Percentiles rank a stretch among this genome's conserved stretches.
These are phyloP conservation scores for Balanococcus diminutus DNA, from an alignment of 2,888 invertebrate genomes.

Conservation along the genomic window DNA sequence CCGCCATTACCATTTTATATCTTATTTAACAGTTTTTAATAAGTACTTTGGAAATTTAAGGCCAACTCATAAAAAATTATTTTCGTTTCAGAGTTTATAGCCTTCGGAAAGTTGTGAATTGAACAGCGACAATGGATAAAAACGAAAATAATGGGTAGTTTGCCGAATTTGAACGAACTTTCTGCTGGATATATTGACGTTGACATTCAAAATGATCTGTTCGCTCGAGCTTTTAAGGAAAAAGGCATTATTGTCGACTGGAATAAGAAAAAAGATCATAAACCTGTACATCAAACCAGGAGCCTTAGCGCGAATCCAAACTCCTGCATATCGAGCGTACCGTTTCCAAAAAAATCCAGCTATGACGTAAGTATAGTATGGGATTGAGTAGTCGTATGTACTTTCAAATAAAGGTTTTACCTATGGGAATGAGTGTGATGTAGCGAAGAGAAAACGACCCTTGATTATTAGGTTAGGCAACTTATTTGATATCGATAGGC, in stretches of 20 bases:
- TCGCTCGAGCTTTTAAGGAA: slow-evolving; percentile 17
- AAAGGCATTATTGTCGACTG: slow-evolving; percentile 37
- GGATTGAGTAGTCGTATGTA: too few species aligned
- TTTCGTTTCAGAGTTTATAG: not conserved
- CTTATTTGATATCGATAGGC: too few species aligned
- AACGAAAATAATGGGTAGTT: slow-evolving; percentile 66
- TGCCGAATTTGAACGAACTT: slow-evolving; percentile 72
- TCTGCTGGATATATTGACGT: slow-evolving; percentile 57
- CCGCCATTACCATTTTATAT: not conserved
- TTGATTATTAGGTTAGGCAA: too few species aligned
- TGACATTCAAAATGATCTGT: slow-evolving; percentile 41
- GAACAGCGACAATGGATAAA: slow-evolving; percentile 41
- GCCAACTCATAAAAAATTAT: slow-evolving; percentile 1
- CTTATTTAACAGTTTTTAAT: slow-evolving; percentile 14
- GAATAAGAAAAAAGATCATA: slow-evolving; percentile 38
- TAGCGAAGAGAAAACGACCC: too few species aligned
- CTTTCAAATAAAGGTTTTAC: too few species aligned
- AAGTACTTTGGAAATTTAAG: slow-evolving; percentile 21
- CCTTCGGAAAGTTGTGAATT: slow-evolving; percentile 5
- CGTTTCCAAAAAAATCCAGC: slow-evolving; percentile 26
- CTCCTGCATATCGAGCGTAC: not conserved
- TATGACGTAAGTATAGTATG: slow-evolving; percentile 29
- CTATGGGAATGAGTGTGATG: too few species aligned
- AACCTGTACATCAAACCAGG: slow-evolving; percentile 27
- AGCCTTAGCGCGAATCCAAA: slow-evolving; percentile 50